These are phyloP conservation scores for Hydropsyche tenuis DNA, from an alignment of 1,140 invertebrate species.

Conservation along the genomic window DNA sequence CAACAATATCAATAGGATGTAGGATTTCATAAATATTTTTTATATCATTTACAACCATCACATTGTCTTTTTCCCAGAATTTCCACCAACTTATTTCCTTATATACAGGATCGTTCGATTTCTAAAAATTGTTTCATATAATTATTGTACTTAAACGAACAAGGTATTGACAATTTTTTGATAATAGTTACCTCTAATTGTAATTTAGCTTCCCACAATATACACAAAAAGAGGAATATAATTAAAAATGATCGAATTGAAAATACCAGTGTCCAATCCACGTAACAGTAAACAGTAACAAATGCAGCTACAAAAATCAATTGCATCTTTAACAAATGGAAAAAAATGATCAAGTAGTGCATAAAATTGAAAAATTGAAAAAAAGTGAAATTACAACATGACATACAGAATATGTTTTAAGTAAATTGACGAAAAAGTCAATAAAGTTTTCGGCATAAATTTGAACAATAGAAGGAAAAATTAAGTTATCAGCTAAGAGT, in stretches of 20 bases:
- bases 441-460: neutral
- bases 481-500: neutral
- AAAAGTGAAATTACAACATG: neutral
- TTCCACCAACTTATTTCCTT: neutral
- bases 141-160: neutral
- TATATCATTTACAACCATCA: neutral
- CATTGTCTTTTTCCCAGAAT: neutral
- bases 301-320: neutral
- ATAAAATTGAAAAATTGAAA: neutral
- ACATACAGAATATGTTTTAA: slow-evolving; percentile 20
- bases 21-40: neutral
- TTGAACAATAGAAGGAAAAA: neutral
- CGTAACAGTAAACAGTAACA: neutral
- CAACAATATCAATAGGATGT: neutral
- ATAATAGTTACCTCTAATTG: neutral
- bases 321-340: slow-evolving; percentile 6
- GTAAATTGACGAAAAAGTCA: neutral
- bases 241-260: slow-evolving; percentile 3
- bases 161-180: neutral
- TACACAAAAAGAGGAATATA: neutral
- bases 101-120: slow-evolving; percentile 2
- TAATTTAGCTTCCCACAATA: slow-evolving; percentile 9
- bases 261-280: neutral
- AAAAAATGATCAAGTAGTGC: neutral
- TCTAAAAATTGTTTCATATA: slow-evolving; percentile 1